Percentiles rank a stretch among this genome's conserved stretches.
phyloP scores from a whole-genome alignment of 2,888 invertebrate genomes.

The Lasioglossum malachurum region DNA sequence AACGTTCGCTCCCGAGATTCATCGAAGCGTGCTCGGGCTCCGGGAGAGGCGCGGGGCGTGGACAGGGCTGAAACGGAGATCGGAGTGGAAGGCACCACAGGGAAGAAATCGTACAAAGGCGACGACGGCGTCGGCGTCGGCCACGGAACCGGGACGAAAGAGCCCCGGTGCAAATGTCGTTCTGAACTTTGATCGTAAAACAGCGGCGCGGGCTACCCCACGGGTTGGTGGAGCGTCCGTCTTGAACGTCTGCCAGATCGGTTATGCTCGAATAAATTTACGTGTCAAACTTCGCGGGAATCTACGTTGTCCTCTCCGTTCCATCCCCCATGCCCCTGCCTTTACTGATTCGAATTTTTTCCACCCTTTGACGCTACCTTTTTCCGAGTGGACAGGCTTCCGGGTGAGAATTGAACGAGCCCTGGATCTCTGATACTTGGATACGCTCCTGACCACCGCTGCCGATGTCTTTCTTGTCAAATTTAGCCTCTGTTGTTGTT shows the following conservation, averaged over 20 bases:
- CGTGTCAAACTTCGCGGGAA: constrained; percentile 80
- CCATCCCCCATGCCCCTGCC: background rate
- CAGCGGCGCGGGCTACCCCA: constrained; percentile 66
- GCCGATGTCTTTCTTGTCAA: background rate
- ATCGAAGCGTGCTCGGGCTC: constrained; percentile 51
- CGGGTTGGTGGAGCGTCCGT: constrained; percentile 72
- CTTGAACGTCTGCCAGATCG: constrained; percentile 83
- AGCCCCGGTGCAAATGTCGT: constrained; percentile 80
- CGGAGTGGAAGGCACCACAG: constrained; percentile 16
- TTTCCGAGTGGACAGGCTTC: background rate
- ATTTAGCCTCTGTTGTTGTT: background rate
- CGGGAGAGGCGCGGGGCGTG: constrained; percentile 21
- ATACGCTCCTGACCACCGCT: background rate
- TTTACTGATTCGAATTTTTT: background rate
- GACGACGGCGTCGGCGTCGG: constrained; percentile 48
- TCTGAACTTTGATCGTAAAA: constrained; percentile 83
- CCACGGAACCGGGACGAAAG: constrained; percentile 68
- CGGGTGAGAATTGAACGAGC: background rate
- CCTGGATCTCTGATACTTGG: background rate
- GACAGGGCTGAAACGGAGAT: constrained; percentile 20
- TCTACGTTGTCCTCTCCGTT: constrained; percentile 21
- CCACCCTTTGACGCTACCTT: background rate
- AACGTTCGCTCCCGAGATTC: constrained; percentile 57
- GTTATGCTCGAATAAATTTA: constrained; percentile 83
- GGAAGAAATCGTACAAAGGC: constrained; percentile 67